These are phyloP conservation scores for Mesocentrotus franciscanus DNA, from an alignment of 53 echinoderm and acorn worm genomes.

Conservation along the genomic window DNA sequence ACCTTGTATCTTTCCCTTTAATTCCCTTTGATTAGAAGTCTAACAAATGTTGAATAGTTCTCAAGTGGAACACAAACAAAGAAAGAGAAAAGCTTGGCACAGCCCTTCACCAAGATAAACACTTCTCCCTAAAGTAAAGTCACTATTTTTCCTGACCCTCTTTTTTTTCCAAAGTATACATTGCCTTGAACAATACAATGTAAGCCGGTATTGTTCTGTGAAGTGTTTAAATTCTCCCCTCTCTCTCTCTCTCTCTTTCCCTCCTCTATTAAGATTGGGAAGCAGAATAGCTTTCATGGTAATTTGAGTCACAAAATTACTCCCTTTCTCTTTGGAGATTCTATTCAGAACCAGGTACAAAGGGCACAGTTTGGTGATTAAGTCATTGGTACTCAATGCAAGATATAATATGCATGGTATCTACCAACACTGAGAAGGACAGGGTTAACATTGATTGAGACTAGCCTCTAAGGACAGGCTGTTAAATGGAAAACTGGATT, in stretches of 20 bases:
- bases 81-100: conserved; percentile 47
- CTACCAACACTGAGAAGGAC: background rate
- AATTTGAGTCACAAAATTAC: conserved; percentile 55
- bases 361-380: conserved; percentile 39
- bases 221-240: conserved; percentile 56
- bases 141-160: conserved; percentile 59
- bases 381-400: background rate
- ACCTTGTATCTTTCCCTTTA: conserved; percentile 29
- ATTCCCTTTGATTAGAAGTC: conserved; percentile 41
- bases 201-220: conserved; percentile 41
- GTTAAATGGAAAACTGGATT: background rate
- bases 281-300: conserved; percentile 47
- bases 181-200: conserved; percentile 24
- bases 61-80: background rate
- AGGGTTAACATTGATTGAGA: background rate
- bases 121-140: conserved; percentile 47
- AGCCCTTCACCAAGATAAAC: conserved; percentile 51
- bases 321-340: conserved; percentile 50
- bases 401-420: background rate
- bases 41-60: conserved; percentile 1
- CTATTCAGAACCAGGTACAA: conserved; percentile 29
- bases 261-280: background rate
- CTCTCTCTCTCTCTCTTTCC: conserved; percentile 36
- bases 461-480: conserved; percentile 35
- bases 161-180: conserved; percentile 33